phyloP scores from a whole-genome alignment of 2,888 invertebrate genomes.

The Sarcophaga caerulescens region DNA sequence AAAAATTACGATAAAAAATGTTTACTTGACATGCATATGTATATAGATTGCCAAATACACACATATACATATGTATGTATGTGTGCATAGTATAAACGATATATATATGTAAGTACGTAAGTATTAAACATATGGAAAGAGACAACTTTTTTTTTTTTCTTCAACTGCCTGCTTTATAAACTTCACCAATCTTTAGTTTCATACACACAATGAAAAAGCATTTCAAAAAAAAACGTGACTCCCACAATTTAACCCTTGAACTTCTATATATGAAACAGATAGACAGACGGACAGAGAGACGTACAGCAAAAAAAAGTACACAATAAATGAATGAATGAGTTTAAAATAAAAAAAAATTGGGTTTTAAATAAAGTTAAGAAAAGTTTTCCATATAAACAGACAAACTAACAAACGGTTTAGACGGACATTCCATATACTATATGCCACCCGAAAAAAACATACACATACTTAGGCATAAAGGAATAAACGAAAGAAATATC shows the following conservation, averaged over 20 bases:
- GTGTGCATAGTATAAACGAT: background rate
- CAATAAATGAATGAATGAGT: constrained; percentile 49
- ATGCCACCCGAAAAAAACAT: constrained; percentile 39
- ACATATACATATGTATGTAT: background rate
- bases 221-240: constrained; percentile 79
- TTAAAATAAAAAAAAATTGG: constrained; percentile 37
- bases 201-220: constrained; percentile 16
- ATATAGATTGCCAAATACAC: background rate
- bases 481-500: constrained; percentile 30
- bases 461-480: background rate
- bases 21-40: background rate
- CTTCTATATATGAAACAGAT: constrained; percentile 73
- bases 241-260: constrained; percentile 81
- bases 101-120: background rate
- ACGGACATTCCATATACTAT: background rate
- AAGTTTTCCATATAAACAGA: constrained; percentile 46
- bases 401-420: background rate
- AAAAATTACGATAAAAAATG: background rate
- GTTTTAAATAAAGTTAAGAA: constrained; percentile 48
- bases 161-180: constrained; percentile 21
- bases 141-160: background rate
- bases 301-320: constrained; percentile 19
- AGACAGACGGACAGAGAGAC: background rate
- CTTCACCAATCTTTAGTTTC: constrained; percentile 20
- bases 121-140: background rate